phyloP scores from a whole-genome alignment of 2,888 invertebrate species.

The Tetanocera ferruginea region DNA sequence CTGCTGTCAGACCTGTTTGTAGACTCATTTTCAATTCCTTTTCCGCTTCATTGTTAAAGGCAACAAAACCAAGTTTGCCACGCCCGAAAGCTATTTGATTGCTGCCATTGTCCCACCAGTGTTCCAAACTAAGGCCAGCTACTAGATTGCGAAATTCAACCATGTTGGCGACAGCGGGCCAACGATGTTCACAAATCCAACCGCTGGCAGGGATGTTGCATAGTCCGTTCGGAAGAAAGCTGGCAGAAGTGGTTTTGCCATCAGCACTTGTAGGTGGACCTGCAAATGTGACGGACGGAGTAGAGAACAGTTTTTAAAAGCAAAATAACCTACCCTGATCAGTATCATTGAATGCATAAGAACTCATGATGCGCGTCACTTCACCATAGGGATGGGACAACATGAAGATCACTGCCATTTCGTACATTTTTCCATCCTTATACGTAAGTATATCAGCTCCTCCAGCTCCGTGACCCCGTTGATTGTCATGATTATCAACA shows the following conservation, averaged over 20 bases:
- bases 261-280: slow-evolving; percentile 75
- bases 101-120: slow-evolving; percentile 84
- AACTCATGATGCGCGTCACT: slow-evolving; percentile 85
- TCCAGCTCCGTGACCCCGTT: slow-evolving; percentile 77
- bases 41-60: slow-evolving; percentile 76
- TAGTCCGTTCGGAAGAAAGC: slow-evolving; percentile 74
- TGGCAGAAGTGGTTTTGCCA: slow-evolving; percentile 76
- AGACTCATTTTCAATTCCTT: slow-evolving; percentile 72
- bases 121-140: slow-evolving; percentile 71
- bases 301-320: background rate
- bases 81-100: slow-evolving; percentile 88
- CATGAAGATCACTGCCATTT: slow-evolving; percentile 85
- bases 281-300: background rate
- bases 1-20: slow-evolving; percentile 79
- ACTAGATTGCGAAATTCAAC: slow-evolving; percentile 80
- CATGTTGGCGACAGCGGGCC: slow-evolving; percentile 84
- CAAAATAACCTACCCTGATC: slow-evolving; percentile 59
- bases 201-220: slow-evolving; percentile 74
- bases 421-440: slow-evolving; percentile 76
- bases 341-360: slow-evolving; percentile 76
- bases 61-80: slow-evolving; percentile 79
- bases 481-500: slow-evolving; percentile 91
- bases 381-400: slow-evolving; percentile 84
- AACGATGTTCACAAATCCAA: slow-evolving; percentile 87
- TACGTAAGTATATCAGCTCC: slow-evolving; percentile 73